Evolutionary conservation across 2,113 vertebrate genomes (phyloP), one percentile per base, ranked within the genome.

Genomic region (Patagioenas fasciata): DNA sequence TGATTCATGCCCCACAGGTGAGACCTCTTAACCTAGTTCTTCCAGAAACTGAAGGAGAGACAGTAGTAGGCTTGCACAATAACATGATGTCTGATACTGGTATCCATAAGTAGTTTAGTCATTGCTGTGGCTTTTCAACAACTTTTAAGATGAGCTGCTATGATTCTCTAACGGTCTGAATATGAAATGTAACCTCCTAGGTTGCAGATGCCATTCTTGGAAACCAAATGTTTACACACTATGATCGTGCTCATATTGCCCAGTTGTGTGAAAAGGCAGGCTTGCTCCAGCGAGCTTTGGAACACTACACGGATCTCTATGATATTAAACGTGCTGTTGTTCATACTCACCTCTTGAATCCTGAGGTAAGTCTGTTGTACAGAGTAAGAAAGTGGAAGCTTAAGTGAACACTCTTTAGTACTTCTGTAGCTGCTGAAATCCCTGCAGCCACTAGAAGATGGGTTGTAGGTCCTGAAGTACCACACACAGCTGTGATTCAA

Each of bases 161-260:
- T 84, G 60, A 57, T 92, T 90, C 50, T 79, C n/a, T 94, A 77
- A 58, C 48, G 42, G n/a, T 79, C 73, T 95, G 78, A 91, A 61
- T 80, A 34, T 62, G 38, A 85, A 83, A 58, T 86, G 16, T 94
- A 7, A 80, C n/a, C 48, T 95, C 90, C 48, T 79, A 99, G 99
- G 99, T 99, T 80, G 99, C 99, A 93, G 99, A 99, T 95, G 99
- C 99, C 19, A 99, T 99, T 93, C 98, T 99, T 14, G 99, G 99
- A 88, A 99, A 99, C 96, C 99, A 99, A 94, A 99, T 99, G 99
- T 99, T 99, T 97, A 99, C 98, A 3, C 99, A 99, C 94, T 99
- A 99, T 7, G 98, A 99, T 89, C 98, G 98, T 44, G 97, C 98
- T 71, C 99, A 99, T 11, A 97, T 99, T 31, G 99, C 99, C 88